phyloP scores from a whole-genome alignment of 2,797 vertebrate genomes.

The Taenioides sp. region DNA sequence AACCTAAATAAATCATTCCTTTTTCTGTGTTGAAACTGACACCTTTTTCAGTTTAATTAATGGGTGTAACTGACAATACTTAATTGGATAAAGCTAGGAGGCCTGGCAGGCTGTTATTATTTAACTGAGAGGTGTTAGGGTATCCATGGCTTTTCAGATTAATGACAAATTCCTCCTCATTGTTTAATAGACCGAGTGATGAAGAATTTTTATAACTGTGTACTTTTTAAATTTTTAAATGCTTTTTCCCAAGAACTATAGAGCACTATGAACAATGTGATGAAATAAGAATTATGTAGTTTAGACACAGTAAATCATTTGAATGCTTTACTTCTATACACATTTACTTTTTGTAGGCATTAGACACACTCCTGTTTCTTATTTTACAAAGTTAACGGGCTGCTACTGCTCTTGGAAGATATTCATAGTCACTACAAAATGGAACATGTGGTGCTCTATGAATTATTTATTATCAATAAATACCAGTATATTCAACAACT shows the following conservation, averaged over 20 bases:
- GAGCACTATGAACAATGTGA: too few relatives aligned
- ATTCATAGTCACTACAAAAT: not conserved
- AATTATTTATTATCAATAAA: conserved; percentile 1
- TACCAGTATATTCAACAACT: not conserved
- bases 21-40: not conserved
- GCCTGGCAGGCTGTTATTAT: not conserved
- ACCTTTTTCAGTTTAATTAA: not conserved
- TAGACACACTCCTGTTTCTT: not conserved
- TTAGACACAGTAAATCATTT: not conserved
- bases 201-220: too few relatives aligned
- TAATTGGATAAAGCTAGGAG: not conserved
- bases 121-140: not conserved
- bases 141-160: too few relatives aligned
- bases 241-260: too few relatives aligned
- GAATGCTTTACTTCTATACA: not conserved
- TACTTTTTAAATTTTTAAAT: too few relatives aligned
- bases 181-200: too few relatives aligned
- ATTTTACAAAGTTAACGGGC: not conserved
- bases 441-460: not conserved
- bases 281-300: too few relatives aligned
- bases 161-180: too few relatives aligned
- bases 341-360: not conserved
- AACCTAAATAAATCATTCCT: not conserved
- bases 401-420: not conserved
- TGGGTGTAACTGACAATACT: not conserved